phyloP scores from a whole-genome alignment of 2,888 invertebrate genomes.

The Orthosia gracilis region DNA sequence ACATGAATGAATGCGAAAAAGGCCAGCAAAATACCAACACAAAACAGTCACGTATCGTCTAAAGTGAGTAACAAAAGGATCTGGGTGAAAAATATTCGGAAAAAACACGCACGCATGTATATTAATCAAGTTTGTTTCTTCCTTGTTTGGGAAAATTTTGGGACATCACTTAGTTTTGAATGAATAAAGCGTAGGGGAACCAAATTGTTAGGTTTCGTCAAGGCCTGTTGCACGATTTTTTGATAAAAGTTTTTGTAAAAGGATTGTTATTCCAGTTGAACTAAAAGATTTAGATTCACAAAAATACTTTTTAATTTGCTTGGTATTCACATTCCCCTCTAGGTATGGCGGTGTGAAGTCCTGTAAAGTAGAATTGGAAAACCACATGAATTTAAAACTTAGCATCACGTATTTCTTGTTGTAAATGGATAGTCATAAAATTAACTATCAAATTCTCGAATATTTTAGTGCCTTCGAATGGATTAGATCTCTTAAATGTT shows the following conservation, averaged over 20 bases:
- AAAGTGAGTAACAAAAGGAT: slow-evolving; percentile 13
- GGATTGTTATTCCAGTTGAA: too few relatives aligned
- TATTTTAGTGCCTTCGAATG: background rate
- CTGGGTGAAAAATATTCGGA: background rate
- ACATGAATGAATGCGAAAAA: background rate
- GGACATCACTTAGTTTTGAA: background rate
- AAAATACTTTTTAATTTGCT: too few relatives aligned
- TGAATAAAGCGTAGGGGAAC: background rate
- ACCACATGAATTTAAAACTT: too few relatives aligned
- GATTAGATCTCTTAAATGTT: background rate
- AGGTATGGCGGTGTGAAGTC: too few relatives aligned
- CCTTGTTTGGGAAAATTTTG: background rate
- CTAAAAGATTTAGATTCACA: too few relatives aligned
- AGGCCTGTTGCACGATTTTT: background rate
- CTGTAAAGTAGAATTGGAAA: background rate
- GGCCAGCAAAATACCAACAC: background rate
- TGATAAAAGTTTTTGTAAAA: too few relatives aligned
- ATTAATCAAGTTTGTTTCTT: background rate
- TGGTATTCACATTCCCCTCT: too few relatives aligned
- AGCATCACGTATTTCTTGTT: background rate
- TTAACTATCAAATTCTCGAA: background rate
- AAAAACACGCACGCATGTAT: slow-evolving; percentile 16
- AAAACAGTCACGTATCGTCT: slow-evolving; percentile 15
- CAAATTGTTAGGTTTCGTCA: background rate
- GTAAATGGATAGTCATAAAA: background rate